Evolutionary conservation across 2,797 vertebrate species (phyloP).

Genomic region (Enoplosus armatus): DNA sequence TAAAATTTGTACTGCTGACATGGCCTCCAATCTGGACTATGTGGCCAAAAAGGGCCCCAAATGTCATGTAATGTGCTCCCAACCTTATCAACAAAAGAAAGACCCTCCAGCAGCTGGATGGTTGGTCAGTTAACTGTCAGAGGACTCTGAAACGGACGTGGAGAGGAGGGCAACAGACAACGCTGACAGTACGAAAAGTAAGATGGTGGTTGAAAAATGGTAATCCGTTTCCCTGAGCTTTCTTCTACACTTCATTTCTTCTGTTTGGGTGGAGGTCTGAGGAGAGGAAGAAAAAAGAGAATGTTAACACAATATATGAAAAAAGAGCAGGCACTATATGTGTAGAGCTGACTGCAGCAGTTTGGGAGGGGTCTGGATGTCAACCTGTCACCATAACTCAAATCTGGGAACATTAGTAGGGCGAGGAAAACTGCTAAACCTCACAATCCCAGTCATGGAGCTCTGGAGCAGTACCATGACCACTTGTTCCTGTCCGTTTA

Average conservation of each 20-base stretch:
- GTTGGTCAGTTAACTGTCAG: not conserved
- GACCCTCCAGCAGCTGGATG: not conserved
- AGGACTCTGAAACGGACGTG: no score
- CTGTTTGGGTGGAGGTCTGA: constrained; percentile 89
- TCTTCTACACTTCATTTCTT: constrained; percentile 84
- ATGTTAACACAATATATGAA: not conserved
- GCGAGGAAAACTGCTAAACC: not conserved
- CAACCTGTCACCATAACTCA: constrained; percentile 10
- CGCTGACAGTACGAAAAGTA: not conserved
- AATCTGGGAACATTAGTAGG: not conserved
- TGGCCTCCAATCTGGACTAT: not conserved
- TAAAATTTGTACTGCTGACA: not conserved
- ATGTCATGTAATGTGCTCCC: not conserved
- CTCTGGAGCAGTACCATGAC: not conserved
- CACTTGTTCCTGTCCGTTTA: not conserved
- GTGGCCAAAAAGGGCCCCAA: not conserved
- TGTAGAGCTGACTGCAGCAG: not conserved
- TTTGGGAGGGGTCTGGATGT: not conserved
- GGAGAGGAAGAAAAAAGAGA: constrained; percentile 6
- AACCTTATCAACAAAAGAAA: not conserved
- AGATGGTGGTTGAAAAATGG: not conserved
- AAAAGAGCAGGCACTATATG: not conserved
- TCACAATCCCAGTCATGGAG: no score
- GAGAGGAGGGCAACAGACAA: not conserved
- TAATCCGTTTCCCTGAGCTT: not conserved